Evolutionary conservation across 2,113 vertebrate genomes (phyloP).

Genomic region (Hyperopisus bebe): DNA sequence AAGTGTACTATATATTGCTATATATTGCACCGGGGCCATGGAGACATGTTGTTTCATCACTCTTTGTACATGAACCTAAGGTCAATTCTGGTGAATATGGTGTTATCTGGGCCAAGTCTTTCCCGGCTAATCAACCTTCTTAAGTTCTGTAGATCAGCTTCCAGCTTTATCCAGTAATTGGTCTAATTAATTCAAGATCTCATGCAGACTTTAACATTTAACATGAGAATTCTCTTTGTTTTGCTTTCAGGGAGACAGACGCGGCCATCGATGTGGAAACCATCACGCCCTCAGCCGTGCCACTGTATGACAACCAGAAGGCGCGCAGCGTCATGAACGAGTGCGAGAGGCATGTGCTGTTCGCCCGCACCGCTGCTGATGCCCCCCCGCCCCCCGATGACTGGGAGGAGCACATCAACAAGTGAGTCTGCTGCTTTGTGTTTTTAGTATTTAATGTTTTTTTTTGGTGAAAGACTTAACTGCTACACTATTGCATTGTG

Average conservation of each 20-base stretch:
- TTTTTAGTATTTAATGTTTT: too few species aligned
- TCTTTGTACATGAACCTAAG: neutral
- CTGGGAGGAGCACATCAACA: slow-evolving; percentile 95
- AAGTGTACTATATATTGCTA: too few species aligned
- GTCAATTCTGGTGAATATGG: neutral
- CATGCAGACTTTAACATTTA: neutral
- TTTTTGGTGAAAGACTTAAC: neutral
- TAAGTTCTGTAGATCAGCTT: neutral
- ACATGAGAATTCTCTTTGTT: neutral
- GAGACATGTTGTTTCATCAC: too few species aligned
- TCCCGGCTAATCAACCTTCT: neutral
- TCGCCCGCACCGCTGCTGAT: slow-evolving; percentile 86
- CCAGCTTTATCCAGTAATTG: neutral
- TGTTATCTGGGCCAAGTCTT: neutral
- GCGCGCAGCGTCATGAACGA: slow-evolving; percentile 94
- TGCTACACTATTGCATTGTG: neutral
- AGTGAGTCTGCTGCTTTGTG: slow-evolving; percentile 52
- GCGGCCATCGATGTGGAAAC: slow-evolving; percentile 83
- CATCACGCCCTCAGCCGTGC: slow-evolving; percentile 67
- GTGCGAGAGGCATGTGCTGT: slow-evolving; percentile 90
- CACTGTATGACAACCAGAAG: slow-evolving; percentile 92
- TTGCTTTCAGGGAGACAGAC: slow-evolving; percentile 70
- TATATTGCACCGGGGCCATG: too few species aligned
- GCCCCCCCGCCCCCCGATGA: slow-evolving; percentile 87
- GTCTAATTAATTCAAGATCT: neutral